Evolutionary conservation across 2,888 invertebrate species (phyloP).

Genomic region (Thereva nobilitata): DNA sequence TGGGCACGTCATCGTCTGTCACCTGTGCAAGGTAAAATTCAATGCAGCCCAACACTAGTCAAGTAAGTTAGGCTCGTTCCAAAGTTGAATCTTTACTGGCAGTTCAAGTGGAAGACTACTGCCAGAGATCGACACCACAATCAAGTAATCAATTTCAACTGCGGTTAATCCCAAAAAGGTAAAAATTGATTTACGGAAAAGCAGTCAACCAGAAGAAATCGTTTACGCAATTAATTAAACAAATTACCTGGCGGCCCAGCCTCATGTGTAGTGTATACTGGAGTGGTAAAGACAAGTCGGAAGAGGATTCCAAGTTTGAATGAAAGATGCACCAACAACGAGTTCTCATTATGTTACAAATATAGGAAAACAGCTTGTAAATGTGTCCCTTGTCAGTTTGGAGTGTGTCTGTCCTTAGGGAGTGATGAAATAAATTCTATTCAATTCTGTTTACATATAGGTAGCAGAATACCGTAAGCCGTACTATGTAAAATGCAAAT

Average conservation of each 20-base stretch:
- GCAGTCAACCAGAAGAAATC: constrained; percentile 35
- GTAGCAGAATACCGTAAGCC: no score
- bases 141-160: constrained; percentile 39
- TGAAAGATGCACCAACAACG: not conserved
- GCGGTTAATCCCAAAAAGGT: constrained; percentile 35
- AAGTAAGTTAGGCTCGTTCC: constrained; percentile 2
- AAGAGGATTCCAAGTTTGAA: constrained; percentile 4
- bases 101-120: constrained; percentile 25
- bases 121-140: constrained; percentile 39
- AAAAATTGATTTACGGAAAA: constrained; percentile 43
- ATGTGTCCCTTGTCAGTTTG: constrained; percentile 23
- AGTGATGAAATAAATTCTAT: not conserved
- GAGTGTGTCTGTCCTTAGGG: constrained; percentile 3
- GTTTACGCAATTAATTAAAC: constrained; percentile 47
- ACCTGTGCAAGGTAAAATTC: constrained; percentile 17
- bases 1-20: constrained; percentile 28
- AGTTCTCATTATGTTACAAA: constrained; percentile 34
- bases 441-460: no score
- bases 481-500: no score
- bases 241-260: constrained; percentile 42
- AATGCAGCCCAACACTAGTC: constrained; percentile 9
- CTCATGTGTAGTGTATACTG: not conserved
- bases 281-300: not conserved
- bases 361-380: constrained; percentile 36
- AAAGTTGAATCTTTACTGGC: constrained; percentile 24